Evolutionary conservation across 2,797 vertebrate species (phyloP).

Genomic region (Oreortyx pictus): DNA sequence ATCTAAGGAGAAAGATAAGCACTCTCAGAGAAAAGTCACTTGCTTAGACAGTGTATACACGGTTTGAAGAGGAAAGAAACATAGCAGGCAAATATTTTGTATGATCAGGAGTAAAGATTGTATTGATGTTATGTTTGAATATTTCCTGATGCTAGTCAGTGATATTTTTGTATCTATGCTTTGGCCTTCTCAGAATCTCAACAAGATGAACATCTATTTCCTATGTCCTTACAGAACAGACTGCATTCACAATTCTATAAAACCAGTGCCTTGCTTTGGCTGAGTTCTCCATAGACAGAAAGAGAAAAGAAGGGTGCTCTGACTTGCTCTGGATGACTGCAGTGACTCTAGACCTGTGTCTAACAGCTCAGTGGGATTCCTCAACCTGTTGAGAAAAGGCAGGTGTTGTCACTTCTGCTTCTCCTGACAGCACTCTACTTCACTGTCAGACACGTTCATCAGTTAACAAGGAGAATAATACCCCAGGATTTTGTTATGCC

Average conservation of each 20-base stretch:
- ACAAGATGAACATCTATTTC: neutral
- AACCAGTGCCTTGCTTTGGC: neutral
- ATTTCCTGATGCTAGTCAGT: neutral
- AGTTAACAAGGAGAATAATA: neutral
- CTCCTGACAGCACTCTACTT: neutral
- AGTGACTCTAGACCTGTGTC: neutral
- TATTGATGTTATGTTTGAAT: neutral
- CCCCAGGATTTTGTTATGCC: neutral
- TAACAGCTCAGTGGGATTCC: neutral
- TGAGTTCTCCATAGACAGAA: neutral
- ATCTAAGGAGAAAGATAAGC: neutral
- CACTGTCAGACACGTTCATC: neutral
- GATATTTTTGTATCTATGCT: neutral
- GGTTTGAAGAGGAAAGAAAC: neutral
- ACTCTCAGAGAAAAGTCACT: neutral
- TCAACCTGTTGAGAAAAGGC: neutral
- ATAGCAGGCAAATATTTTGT: neutral
- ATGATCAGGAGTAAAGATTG: neutral
- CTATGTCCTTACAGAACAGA: neutral
- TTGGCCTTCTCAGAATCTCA: neutral
- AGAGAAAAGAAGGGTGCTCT: neutral
- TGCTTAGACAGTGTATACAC: neutral
- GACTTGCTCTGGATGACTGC: neutral
- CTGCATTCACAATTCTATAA: neutral
- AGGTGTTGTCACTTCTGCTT: neutral